These are phyloP conservation scores for Valencia hispanica DNA, from an alignment of 2,797 vertebrate species.

Conservation along the genomic window DNA sequence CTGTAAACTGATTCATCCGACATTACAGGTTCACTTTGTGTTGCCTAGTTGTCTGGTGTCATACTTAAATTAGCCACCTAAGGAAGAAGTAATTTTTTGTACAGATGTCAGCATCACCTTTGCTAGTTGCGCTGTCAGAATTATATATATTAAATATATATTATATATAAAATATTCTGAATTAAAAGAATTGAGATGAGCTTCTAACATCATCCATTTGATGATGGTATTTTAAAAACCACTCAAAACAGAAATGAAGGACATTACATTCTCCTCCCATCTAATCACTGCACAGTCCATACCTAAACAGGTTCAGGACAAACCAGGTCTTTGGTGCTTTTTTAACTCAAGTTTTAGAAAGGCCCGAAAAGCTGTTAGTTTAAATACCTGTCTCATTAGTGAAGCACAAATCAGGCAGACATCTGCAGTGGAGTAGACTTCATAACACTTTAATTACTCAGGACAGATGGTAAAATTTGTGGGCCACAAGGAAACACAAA, in stretches of 20 bases:
- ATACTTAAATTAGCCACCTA: not conserved
- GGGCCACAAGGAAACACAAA: conserved; percentile 50
- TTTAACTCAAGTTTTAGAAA: conserved; percentile 20
- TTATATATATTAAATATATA: too few species aligned
- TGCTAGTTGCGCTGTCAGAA: not conserved
- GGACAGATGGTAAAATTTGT: conserved; percentile 54
- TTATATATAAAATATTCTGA: too few species aligned
- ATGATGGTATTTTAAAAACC: conserved; percentile 14
- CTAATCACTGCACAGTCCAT: conserved; percentile 15
- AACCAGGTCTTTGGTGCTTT: conserved; percentile 34
- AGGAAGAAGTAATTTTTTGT: not conserved
- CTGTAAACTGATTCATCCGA: conserved; percentile 29
- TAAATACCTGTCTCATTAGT: conserved; percentile 43
- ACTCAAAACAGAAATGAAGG: conserved; percentile 14
- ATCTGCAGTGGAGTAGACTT: conserved; percentile 50
- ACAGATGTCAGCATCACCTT: conserved; percentile 4
- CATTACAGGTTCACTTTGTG: conserved; percentile 3
- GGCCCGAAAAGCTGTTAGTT: conserved; percentile 39
- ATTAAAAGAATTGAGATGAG: conserved; percentile 12
- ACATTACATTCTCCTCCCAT: not conserved
- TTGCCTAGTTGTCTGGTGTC: not conserved
- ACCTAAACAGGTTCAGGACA: conserved; percentile 17
- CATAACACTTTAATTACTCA: conserved; percentile 41
- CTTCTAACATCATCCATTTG: not conserved
- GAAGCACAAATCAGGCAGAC: conserved; percentile 41